Conservation (phyloP, 2,113 vertebrate genomes). For the Lontra canadensis region DNA sequence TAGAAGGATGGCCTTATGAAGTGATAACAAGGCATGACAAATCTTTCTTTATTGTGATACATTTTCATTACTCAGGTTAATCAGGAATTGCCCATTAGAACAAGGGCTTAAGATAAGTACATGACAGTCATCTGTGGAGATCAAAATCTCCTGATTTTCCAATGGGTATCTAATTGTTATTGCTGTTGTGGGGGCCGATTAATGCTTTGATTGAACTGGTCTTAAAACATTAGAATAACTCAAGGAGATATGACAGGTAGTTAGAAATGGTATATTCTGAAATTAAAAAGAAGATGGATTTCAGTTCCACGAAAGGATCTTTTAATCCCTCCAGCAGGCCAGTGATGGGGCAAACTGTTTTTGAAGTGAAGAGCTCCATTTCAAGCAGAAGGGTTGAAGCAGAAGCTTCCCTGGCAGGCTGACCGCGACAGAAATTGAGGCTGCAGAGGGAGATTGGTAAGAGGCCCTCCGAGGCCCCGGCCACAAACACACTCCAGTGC, state of each 20-base stretch:
- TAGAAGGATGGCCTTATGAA: slow-evolving; percentile 69
- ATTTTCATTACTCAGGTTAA: slow-evolving; percentile 78
- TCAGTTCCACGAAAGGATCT: not conserved
- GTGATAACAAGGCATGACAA: slow-evolving; percentile 79
- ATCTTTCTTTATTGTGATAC: slow-evolving; percentile 77
- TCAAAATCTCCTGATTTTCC: slow-evolving; percentile 78
- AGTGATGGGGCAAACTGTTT: slow-evolving; percentile 2
- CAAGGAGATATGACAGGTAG: slow-evolving; percentile 63
- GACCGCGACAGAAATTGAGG: not conserved
- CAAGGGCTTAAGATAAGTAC: slow-evolving; percentile 76
- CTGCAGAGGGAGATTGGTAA: not conserved
- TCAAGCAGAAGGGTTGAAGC: not conserved
- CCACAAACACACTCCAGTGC: not conserved
- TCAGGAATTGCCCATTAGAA: slow-evolving; percentile 80
- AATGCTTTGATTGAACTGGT: slow-evolving; percentile 68
- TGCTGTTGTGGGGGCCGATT: slow-evolving; percentile 73
- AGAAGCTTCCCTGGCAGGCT: slow-evolving; percentile 35
- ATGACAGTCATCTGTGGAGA: slow-evolving; percentile 75
- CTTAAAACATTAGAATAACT: slow-evolving; percentile 77
- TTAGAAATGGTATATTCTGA: slow-evolving; percentile 66
- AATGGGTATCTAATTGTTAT: slow-evolving; percentile 78
- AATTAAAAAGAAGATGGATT: slow-evolving; percentile 67
- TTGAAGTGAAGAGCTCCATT: slow-evolving; percentile 26
- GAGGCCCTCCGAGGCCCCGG: slow-evolving; percentile 27
- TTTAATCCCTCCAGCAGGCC: slow-evolving; percentile 57